These are phyloP conservation scores for Salvelinus alpinus DNA, from an alignment of 2,113 vertebrate genomes.

Conservation along the genomic window DNA sequence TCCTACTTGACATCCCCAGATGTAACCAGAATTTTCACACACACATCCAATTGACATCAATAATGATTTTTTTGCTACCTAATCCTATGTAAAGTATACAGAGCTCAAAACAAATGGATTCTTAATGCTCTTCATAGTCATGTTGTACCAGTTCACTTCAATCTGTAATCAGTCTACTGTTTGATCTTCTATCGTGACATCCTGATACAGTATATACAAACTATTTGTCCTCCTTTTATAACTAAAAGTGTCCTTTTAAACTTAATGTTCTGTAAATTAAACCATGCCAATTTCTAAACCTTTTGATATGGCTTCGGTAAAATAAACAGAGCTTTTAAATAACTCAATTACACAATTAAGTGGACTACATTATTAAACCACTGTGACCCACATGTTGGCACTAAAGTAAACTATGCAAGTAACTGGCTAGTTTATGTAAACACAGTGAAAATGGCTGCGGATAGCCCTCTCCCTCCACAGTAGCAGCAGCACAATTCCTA, in stretches of 20 bases:
- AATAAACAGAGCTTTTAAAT: conserved; percentile 67
- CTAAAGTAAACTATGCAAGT: conserved; percentile 63
- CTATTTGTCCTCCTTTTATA: conserved; percentile 26
- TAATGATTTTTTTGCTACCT: background rate
- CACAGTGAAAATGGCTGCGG: conserved; percentile 53
- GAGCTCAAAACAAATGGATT: conserved; percentile 25
- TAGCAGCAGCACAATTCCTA: conserved; percentile 61
- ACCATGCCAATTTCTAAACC: conserved; percentile 40
- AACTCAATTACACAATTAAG: conserved; percentile 64
- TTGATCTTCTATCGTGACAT: conserved; percentile 31
- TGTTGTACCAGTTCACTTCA: conserved; percentile 11
- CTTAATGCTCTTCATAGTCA: conserved; percentile 16
- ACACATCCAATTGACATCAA: no score
- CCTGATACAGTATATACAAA: conserved; percentile 35
- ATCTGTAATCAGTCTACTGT: conserved; percentile 30
- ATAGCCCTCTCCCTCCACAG: conserved; percentile 52
- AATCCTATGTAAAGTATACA: conserved; percentile 10
- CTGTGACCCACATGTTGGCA: conserved; percentile 66
- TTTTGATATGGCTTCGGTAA: conserved; percentile 50
- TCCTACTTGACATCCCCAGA: no score
- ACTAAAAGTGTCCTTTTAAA: conserved; percentile 35
- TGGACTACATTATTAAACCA: conserved; percentile 61
- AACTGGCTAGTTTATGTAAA: conserved; percentile 72
- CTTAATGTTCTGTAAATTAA: conserved; percentile 47
- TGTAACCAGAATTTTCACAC: no score